Conservation (phyloP, 2,888 invertebrate genomes). For the Euzophera pinguis region DNA sequence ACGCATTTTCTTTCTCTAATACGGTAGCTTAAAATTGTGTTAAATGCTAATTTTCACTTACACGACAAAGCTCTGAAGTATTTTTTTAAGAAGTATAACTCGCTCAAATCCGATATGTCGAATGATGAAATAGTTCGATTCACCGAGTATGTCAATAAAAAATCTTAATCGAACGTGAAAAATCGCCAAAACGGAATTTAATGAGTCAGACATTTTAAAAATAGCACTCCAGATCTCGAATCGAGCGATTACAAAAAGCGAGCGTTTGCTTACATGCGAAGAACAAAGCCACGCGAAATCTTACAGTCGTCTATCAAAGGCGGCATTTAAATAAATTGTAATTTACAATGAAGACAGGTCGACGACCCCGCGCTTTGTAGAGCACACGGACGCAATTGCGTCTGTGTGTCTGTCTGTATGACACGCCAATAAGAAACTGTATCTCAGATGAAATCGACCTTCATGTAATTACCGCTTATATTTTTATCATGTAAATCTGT, state of each 20-base stretch:
- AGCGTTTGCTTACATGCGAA: constrained; percentile 2
- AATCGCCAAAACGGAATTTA: too few relatives aligned
- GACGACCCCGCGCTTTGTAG: constrained; percentile 45
- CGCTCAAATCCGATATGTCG: too few relatives aligned
- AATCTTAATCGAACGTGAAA: too few relatives aligned
- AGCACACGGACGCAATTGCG: constrained; percentile 26
- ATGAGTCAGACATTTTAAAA: too few relatives aligned
- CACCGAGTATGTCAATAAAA: too few relatives aligned
- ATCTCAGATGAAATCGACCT: constrained; percentile 68
- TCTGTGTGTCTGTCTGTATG: constrained; percentile 26
- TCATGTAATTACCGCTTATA: constrained; percentile 32
- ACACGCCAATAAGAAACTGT: constrained; percentile 33
- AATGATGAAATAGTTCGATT: too few relatives aligned
- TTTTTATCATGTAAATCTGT: constrained; percentile 22
- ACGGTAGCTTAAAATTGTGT: too few relatives aligned
- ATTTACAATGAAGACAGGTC: constrained; percentile 71
- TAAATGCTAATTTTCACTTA: too few relatives aligned
- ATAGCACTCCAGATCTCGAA: not conserved
- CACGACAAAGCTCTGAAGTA: too few relatives aligned
- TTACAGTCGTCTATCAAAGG: constrained; percentile 59
- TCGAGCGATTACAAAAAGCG: constrained; percentile 4
- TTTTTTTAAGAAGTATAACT: too few relatives aligned
- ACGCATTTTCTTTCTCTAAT: too few relatives aligned
- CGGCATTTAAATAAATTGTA: constrained; percentile 72
- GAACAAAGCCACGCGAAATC: constrained; percentile 34